Conservation (phyloP, 2,797 vertebrate species). For the Myripristis murdjan region DNA sequence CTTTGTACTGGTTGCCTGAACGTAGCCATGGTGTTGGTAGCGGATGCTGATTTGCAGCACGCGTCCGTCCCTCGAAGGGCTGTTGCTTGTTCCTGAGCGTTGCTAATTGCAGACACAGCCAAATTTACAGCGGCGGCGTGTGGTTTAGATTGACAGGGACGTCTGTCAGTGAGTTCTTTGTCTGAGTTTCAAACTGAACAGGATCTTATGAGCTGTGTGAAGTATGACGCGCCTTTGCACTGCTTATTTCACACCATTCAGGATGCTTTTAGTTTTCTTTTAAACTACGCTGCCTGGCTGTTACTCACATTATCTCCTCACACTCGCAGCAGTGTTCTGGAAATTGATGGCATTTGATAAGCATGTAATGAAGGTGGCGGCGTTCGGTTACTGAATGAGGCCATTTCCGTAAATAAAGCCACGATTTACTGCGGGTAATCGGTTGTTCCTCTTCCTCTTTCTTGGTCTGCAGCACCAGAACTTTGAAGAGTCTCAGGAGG, state of each 20-base stretch:
- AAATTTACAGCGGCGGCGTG: neutral
- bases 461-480: slow-evolving; percentile 88
- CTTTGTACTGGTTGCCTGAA: no score
- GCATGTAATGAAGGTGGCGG: no score
- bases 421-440: no score
- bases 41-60: no score
- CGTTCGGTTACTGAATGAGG: neutral
- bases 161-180: neutral
- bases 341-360: neutral
- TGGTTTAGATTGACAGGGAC: neutral
- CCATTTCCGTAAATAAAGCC: neutral
- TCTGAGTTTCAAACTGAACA: neutral
- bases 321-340: neutral
- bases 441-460: neutral
- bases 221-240: neutral
- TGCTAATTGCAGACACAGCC: neutral
- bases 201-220: neutral
- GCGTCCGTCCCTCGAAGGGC: no score
- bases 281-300: neutral
- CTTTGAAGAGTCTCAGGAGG: slow-evolving; percentile 96
- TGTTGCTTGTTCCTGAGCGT: no score
- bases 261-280: neutral
- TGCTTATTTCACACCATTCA: neutral
- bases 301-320: neutral
- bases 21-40: no score